These are phyloP conservation scores for Mystacornis crossleyi DNA, from an alignment of 2,113 vertebrate species.

Conservation along the genomic window DNA sequence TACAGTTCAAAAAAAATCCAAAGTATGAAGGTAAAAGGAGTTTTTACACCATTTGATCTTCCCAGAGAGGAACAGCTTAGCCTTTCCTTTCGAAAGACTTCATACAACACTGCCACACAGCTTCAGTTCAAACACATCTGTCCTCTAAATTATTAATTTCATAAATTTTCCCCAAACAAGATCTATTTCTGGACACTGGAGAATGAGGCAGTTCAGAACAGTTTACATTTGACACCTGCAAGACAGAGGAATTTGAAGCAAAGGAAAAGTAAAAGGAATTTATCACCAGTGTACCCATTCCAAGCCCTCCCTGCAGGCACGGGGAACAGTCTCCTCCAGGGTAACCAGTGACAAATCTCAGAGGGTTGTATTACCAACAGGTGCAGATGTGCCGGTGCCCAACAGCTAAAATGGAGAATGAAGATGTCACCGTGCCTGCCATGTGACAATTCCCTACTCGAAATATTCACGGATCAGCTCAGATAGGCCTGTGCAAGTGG, in stretches of 20 bases:
- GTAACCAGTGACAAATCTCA: fast-evolving
- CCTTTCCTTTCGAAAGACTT: background rate
- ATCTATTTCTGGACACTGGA: background rate
- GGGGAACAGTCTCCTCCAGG: background rate
- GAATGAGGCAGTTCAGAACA: background rate
- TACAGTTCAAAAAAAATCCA: background rate
- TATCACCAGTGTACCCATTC: fast-evolving
- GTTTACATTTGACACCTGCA: background rate
- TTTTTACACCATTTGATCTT: background rate
- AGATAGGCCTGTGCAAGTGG: background rate
- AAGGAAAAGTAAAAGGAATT: background rate
- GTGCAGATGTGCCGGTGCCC: background rate
- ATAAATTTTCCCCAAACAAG: background rate
- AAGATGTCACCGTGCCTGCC: background rate
- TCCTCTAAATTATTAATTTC: background rate
- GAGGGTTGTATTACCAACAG: background rate
- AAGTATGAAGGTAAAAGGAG: background rate
- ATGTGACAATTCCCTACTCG: background rate
- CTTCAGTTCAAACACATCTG: background rate
- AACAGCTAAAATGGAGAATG: background rate
- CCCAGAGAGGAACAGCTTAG: background rate
- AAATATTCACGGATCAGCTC: background rate
- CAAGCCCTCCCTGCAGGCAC: background rate
- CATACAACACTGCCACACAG: background rate
- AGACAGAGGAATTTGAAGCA: background rate